A percentile compares a stretch with the other conserved stretches of the same genome.
Evolutionary conservation across 2,888 invertebrate genomes (phyloP).

Genomic region (Heliconius aoede): DNA sequence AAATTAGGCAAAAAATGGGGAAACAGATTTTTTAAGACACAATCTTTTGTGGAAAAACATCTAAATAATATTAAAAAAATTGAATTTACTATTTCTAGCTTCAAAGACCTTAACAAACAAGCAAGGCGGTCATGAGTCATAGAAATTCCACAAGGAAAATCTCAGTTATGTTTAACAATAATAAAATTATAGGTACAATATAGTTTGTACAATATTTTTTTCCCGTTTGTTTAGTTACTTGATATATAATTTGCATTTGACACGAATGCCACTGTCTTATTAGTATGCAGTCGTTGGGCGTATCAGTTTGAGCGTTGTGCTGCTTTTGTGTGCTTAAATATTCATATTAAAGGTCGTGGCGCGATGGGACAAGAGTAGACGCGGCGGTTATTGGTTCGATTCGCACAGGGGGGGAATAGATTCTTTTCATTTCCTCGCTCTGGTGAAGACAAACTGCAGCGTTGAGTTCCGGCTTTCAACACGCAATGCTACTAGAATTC

Average conservation of each 20-base stretch:
- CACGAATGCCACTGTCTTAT: slow-evolving; percentile 19
- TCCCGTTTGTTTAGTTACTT: slow-evolving; percentile 3
- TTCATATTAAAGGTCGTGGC: slow-evolving; percentile 1
- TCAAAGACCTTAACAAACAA: background rate
- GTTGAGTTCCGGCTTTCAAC: too few species aligned
- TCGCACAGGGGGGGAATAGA: too few species aligned
- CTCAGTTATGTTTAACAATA: background rate
- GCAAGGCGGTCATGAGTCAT: background rate
- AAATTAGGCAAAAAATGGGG: too few species aligned
- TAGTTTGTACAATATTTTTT: background rate
- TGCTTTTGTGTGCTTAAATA: slow-evolving; percentile 14
- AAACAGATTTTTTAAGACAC: too few species aligned
- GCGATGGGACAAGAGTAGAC: background rate
- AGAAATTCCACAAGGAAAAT: slow-evolving; percentile 8
- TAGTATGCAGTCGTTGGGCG: slow-evolving; percentile 20
- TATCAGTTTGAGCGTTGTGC: slow-evolving; percentile 35
- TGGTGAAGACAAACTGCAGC: too few species aligned
- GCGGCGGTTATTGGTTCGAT: too few species aligned
- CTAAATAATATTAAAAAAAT: background rate
- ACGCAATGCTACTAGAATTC: too few species aligned
- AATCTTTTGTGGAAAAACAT: too few species aligned
- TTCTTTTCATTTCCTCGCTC: too few species aligned
- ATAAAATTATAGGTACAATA: background rate
- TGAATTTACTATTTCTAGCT: background rate
- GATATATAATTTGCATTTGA: slow-evolving; percentile 12